Base-by-base conservation (phyloP, 2,797 vertebrate species). In the Eulemur rubriventer region DNA sequence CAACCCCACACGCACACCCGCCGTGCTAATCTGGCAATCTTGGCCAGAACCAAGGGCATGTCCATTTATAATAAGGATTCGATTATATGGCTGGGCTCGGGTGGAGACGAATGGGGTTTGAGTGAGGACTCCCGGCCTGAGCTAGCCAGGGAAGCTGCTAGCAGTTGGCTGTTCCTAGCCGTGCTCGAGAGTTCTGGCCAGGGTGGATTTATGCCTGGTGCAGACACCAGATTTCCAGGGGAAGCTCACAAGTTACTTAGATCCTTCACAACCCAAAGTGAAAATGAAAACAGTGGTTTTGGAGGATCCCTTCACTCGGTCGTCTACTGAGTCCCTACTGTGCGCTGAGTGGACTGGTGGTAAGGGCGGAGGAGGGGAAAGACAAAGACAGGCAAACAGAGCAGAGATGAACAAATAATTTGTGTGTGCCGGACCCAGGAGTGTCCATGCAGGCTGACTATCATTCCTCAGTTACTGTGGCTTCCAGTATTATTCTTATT, bases 11-110 rank as follows among this genome's bases (percentile, higher is more conserved):
- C 46, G 92, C 75, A 80, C 28, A 73, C 84, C 35, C 86, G 35
- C 79, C 1, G 11, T 57, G 92, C 63, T 92, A 65, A 85, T 61
- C 87, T 86, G 82, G 67, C 65, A 55, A 52, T 35, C 89, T 81
- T 24, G 57, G 87, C 92, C 61, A 84, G 80, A 79, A 82, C 9
- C 0, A 0, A 89, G 50, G 57, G 10, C 79, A 38, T 1, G 6
- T 67, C 91, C 86, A 24, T 50, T 20, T 89, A 14, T 63, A 88
- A 88, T 26, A 73, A 65, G 81, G 69, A 80, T 80, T 69, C 13
- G 1, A 57, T 81, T 92, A 65, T 38, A 76, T 28, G 63, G 38
- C 73, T 50, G 80, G 89, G 46, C 55, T 76, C 33, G 33, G 57
- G 69, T 92, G 52, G 35, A 96, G 28, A 57, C 1, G 0, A 48